phyloP scores from a whole-genome alignment of 1,140 invertebrate genomes.

The Dendroctonus valens region DNA sequence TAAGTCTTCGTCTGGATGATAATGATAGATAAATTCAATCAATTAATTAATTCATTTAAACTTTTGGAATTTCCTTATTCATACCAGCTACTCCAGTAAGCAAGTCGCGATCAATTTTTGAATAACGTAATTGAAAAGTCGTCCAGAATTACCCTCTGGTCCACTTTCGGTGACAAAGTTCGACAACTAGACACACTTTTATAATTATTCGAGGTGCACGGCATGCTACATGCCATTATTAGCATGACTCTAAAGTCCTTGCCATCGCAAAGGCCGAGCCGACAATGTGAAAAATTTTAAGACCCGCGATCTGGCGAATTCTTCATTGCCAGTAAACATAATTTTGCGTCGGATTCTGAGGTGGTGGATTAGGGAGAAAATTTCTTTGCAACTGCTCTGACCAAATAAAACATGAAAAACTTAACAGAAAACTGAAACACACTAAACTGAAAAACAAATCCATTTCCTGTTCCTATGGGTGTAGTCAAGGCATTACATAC shows the following conservation, averaged over 20 bases:
- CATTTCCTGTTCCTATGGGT: constrained; percentile 17
- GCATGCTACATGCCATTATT: constrained; percentile 1
- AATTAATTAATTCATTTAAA: too few relatives aligned
- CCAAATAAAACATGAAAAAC: constrained; percentile 29
- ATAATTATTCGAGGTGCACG: background rate
- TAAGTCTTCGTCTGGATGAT: too few relatives aligned
- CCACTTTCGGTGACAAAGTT: too few relatives aligned
- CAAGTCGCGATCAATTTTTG: too few relatives aligned
- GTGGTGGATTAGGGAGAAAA: background rate
- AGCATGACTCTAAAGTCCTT: background rate
- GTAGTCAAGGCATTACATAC: constrained; percentile 13
- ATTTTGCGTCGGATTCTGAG: too few relatives aligned
- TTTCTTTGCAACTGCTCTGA: constrained; percentile 35
- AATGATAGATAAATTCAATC: too few relatives aligned
- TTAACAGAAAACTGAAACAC: constrained; percentile 21
- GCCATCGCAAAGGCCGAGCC: constrained; percentile 7
- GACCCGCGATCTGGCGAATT: background rate
- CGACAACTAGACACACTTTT: too few relatives aligned
- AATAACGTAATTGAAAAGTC: too few relatives aligned
- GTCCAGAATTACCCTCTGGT: too few relatives aligned
- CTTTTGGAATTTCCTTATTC: too few relatives aligned
- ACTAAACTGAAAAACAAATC: constrained; percentile 20
- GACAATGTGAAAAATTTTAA: constrained; percentile 11
- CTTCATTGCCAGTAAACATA: background rate
- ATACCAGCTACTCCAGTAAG: too few relatives aligned